A percentile compares a stretch with the other conserved stretches of the same genome.
Evolutionary conservation across 2,113 vertebrate genomes (phyloP).

Genomic region (Sitta europaea): DNA sequence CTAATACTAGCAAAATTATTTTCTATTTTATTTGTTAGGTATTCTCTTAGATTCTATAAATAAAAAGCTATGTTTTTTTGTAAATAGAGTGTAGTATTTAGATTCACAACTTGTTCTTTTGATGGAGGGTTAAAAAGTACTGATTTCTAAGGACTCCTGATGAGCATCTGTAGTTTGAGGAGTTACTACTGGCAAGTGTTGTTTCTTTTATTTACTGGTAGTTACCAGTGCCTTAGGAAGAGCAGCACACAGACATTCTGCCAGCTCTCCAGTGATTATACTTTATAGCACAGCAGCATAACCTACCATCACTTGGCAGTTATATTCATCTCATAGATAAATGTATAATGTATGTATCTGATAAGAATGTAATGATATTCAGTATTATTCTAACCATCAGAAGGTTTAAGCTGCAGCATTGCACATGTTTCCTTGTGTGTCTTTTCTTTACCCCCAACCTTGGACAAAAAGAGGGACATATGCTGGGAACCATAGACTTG

Average conservation of each 20-base stretch:
- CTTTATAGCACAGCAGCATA: background rate
- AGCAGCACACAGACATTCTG: background rate
- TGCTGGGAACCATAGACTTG: background rate
- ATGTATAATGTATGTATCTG: background rate
- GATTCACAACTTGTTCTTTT: background rate
- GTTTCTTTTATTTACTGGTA: background rate
- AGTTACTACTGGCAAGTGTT: background rate
- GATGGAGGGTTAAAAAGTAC: background rate
- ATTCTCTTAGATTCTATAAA: background rate
- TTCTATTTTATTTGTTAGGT: background rate
- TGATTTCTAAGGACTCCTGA: background rate
- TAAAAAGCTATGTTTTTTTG: background rate
- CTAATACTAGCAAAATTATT: background rate
- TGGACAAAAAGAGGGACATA: background rate
- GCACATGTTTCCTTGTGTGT: background rate
- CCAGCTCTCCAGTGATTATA: background rate
- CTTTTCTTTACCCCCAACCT: background rate
- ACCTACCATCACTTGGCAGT: background rate
- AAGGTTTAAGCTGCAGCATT: background rate
- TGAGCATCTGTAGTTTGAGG: background rate
- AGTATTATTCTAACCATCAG: background rate
- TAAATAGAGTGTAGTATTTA: background rate
- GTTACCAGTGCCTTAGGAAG: background rate
- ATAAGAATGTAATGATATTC: background rate
- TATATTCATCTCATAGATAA: background rate